A percentile compares a stretch with the other conserved stretches of the same genome.
These are phyloP conservation scores for Myiotriccus ornatus DNA, from an alignment of 2,797 vertebrate genomes.

Conservation along the genomic window DNA sequence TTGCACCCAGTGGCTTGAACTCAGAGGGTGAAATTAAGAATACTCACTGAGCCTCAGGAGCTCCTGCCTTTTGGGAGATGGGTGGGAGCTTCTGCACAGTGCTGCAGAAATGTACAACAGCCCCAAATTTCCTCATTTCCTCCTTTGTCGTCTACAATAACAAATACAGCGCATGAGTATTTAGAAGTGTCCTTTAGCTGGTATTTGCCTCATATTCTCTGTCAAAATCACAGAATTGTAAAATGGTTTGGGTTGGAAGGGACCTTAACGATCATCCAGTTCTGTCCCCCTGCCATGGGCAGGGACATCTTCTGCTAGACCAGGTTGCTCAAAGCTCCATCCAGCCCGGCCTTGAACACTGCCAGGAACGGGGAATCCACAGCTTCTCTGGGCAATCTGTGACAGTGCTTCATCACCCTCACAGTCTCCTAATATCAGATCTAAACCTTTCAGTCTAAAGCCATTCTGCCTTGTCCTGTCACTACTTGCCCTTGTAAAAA, in stretches of 20 bases:
- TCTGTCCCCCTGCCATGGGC: not conserved
- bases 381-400: not conserved
- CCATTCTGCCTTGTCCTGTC: not conserved
- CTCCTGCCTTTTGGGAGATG: not conserved
- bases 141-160: fast-evolving
- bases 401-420: fast-evolving
- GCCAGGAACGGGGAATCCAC: not conserved
- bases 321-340: not conserved
- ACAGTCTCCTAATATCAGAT: not conserved
- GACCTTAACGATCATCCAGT: not conserved
- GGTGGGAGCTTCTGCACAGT: not conserved
- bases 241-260: not conserved
- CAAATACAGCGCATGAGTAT: not conserved
- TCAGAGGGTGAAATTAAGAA: not conserved
- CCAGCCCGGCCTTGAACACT: not conserved
- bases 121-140: not conserved
- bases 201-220: not conserved
- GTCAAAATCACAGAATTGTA: not conserved
- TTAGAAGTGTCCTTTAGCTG: not conserved
- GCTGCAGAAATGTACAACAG: not conserved
- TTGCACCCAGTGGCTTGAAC: not conserved
- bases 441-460: not conserved
- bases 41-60: not conserved
- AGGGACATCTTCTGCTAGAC: not conserved
- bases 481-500: not conserved